Evolutionary conservation across 2,113 vertebrate genomes (phyloP).

Genomic region (Myrmophylax atrothorax): DNA sequence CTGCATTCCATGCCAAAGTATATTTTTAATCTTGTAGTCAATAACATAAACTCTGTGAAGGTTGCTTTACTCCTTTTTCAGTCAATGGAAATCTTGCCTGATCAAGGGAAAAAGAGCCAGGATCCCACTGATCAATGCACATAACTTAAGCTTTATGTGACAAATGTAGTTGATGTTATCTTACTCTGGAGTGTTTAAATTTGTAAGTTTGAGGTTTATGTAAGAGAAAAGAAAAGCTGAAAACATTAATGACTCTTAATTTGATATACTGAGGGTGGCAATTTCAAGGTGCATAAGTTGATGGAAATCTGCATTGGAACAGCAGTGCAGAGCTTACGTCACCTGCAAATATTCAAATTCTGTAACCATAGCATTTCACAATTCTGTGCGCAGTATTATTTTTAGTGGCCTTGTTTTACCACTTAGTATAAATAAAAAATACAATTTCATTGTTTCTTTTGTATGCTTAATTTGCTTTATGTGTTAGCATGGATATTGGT

Average conservation of each 20-base stretch:
- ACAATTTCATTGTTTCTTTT: neutral
- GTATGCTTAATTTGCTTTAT: slow-evolving; percentile 6
- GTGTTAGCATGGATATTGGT: slow-evolving; percentile 4
- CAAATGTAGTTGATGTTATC: neutral
- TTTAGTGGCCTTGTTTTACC: slow-evolving; percentile 39
- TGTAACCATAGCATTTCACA: slow-evolving; percentile 35
- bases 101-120: neutral
- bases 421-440: neutral
- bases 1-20: neutral
- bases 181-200: neutral
- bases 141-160: slow-evolving; percentile 14
- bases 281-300: slow-evolving; percentile 21
- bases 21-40: neutral
- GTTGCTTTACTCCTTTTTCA: slow-evolving; percentile 27
- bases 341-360: slow-evolving; percentile 41
- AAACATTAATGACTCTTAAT: slow-evolving; percentile 30
- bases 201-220: slow-evolving; percentile 22
- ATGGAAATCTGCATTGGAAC: slow-evolving; percentile 20
- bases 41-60: neutral
- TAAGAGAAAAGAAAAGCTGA: slow-evolving; percentile 19
- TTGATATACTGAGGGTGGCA: neutral
- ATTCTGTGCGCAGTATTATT: neutral
- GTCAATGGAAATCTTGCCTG: neutral
- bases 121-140: neutral
- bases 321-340: slow-evolving; percentile 8